Evolutionary conservation across 2,888 invertebrate genomes (phyloP).

Genomic region (Gibbula magus): DNA sequence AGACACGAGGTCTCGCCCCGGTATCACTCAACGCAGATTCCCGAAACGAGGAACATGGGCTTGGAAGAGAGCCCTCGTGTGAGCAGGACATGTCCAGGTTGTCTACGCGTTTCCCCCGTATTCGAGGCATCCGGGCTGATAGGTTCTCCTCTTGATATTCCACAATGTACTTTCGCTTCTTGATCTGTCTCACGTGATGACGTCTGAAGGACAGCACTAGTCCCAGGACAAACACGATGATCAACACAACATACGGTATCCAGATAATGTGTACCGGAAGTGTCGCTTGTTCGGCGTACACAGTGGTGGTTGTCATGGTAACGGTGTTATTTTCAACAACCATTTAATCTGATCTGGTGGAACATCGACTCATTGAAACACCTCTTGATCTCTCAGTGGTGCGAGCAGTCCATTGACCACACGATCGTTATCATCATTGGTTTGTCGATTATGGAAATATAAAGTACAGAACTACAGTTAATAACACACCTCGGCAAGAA

Average conservation of each 20-base stretch:
- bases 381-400: too few relatives aligned
- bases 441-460: too few relatives aligned
- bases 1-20: not conserved
- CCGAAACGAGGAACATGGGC: not conserved
- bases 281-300: not conserved
- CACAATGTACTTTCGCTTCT: not conserved
- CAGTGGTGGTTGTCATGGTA: not conserved
- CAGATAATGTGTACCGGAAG: not conserved
- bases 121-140: not conserved
- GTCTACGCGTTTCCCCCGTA: not conserved
- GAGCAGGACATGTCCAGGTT: not conserved
- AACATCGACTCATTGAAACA: too few relatives aligned
- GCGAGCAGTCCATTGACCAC: too few relatives aligned
- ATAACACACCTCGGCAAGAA: too few relatives aligned
- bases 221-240: not conserved
- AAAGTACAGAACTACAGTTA: too few relatives aligned
- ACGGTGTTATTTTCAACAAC: too few relatives aligned
- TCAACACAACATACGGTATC: not conserved
- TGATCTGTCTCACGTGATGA: not conserved
- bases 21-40: not conserved
- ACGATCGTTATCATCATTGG: too few relatives aligned
- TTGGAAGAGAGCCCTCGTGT: not conserved
- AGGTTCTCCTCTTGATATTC: not conserved
- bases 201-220: not conserved
- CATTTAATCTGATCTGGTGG: too few relatives aligned